Evolutionary conservation across 1,140 invertebrate species (phyloP).

Genomic region (Drosophila sechellia): DNA sequence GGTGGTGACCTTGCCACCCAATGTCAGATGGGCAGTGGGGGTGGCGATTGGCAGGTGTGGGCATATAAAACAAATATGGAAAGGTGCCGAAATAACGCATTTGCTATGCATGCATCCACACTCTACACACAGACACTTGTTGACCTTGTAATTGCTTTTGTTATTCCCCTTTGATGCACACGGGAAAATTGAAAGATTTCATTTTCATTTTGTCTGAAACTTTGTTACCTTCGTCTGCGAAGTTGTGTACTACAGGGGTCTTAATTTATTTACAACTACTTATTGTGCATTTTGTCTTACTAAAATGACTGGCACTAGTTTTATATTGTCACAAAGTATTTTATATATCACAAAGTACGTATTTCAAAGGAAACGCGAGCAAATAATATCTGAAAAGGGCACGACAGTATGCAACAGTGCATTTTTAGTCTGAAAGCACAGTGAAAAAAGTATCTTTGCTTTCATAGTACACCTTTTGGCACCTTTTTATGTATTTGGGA

Average conservation of each 20-base stretch:
- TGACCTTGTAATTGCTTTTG: conserved; percentile 43
- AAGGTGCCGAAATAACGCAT: conserved; percentile 40
- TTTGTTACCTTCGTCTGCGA: background rate
- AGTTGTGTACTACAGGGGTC: background rate
- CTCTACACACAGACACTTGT: conserved; percentile 59
- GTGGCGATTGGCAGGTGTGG: background rate
- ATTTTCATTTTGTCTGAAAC: background rate
- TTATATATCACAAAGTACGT: too few relatives aligned
- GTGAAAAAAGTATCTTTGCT: background rate
- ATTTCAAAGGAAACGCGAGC: too few relatives aligned
- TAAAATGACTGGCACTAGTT: too few relatives aligned
- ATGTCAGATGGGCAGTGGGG: conserved; percentile 27
- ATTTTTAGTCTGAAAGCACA: background rate
- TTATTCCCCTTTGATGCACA: conserved; percentile 18
- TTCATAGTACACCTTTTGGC: background rate
- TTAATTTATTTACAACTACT: background rate
- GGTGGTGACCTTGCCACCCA: conserved; percentile 64
- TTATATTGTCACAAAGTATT: too few relatives aligned
- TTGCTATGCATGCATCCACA: conserved; percentile 14
- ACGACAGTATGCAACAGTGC: background rate
- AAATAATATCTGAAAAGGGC: background rate
- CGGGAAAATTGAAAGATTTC: background rate
- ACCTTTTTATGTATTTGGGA: background rate
- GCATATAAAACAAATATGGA: conserved; percentile 17
- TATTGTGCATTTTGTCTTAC: background rate